A percentile compares a stretch with the other conserved stretches of the same genome.
Conservation (phyloP, 2,797 vertebrate genomes). For the Cetoscarus ocellatus region DNA sequence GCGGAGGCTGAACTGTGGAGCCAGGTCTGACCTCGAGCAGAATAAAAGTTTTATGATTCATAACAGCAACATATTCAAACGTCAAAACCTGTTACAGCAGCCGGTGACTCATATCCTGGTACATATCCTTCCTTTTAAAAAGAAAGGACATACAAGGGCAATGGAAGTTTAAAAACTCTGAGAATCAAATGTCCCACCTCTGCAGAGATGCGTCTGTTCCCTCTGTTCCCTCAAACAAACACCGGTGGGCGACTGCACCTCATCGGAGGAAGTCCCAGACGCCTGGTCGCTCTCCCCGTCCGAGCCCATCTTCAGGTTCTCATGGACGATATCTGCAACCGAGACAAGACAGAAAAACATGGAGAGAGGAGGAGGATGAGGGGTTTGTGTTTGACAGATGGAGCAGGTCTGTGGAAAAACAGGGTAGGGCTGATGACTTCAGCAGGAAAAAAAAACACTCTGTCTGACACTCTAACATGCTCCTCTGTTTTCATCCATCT, state of each 20-base stretch:
- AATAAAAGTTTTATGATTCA: constrained; percentile 21
- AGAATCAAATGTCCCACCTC: constrained; percentile 86
- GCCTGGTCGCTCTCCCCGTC: constrained; percentile 98
- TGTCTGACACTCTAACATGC: constrained; percentile 29
- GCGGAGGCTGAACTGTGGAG: not conserved
- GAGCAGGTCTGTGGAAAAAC: constrained; percentile 29
- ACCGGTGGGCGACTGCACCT: constrained; percentile 95
- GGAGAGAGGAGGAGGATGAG: not conserved
- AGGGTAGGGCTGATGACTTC: constrained; percentile 22
- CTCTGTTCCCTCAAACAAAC: constrained; percentile 95
- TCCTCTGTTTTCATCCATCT: constrained; percentile 21
- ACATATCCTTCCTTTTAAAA: not conserved
- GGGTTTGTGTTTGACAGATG: constrained; percentile 19
- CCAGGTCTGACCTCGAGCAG: not conserved
- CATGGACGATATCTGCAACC: constrained; percentile 92
- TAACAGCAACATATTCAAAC: constrained; percentile 9
- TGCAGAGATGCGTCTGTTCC: constrained; percentile 94
- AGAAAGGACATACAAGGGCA: not conserved
- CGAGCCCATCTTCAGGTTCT: constrained; percentile 97
- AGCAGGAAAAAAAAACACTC: constrained; percentile 32
- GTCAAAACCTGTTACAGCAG: constrained; percentile 2
- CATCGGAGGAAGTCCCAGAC: constrained; percentile 96
- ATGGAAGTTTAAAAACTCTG: not conserved
- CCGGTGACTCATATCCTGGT: constrained; percentile 35
- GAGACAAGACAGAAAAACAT: not conserved